Conservation (phyloP, 2,888 invertebrate species). For the Chrysomela aeneicollis region DNA sequence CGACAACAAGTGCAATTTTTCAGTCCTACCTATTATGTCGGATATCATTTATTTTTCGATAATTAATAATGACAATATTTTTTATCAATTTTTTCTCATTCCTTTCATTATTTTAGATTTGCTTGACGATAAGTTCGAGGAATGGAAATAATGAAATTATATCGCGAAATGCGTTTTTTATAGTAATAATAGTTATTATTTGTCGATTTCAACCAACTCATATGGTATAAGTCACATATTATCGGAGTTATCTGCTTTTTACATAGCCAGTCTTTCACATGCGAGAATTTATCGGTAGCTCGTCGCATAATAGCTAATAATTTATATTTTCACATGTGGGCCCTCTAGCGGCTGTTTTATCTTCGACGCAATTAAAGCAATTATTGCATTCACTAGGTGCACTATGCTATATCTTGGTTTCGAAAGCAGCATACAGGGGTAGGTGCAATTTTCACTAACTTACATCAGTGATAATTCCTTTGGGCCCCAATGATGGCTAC, state of each 20-base stretch:
- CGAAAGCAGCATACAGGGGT: slow-evolving; percentile 11
- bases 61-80: too few species aligned
- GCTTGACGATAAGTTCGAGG: too few species aligned
- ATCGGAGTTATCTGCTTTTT: slow-evolving; percentile 18
- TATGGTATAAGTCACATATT: neutral
- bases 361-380: slow-evolving; percentile 27
- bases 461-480: too few species aligned
- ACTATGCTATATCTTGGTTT: slow-evolving; percentile 18
- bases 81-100: too few species aligned
- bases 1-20: too few species aligned
- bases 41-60: too few species aligned
- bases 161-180: too few species aligned
- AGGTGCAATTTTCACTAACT: neutral
- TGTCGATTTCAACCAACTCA: neutral
- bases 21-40: too few species aligned
- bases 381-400: slow-evolving; percentile 28
- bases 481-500: too few species aligned
- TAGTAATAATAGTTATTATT: neutral
- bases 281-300: slow-evolving; percentile 14
- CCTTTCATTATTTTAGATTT: too few species aligned
- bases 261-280: slow-evolving; percentile 15
- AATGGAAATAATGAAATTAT: too few species aligned
- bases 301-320: neutral
- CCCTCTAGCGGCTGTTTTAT: slow-evolving; percentile 30
- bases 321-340: slow-evolving; percentile 31